Base-by-base conservation (phyloP, 2,888 invertebrate species). In the Chymomyza caudatula region DNA sequence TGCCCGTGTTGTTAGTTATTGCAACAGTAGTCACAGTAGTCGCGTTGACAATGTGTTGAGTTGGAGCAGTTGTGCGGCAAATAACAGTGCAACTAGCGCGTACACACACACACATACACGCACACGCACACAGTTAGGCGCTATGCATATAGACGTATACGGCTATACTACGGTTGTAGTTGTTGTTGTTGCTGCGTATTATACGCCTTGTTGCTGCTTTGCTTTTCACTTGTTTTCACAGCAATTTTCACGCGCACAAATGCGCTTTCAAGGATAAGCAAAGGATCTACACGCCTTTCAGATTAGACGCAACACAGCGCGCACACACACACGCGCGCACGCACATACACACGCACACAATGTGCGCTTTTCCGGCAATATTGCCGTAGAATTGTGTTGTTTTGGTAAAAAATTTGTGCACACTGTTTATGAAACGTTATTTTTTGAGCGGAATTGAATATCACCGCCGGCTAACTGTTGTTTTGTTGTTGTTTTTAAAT, bases 201-300 rank as follows among this genome's bases (percentile, higher is more conserved):
- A 76, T 58, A 63, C 67, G 69, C 66, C 60, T 68, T 77, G 75
- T 69, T 66, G 72, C 72, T 65, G 64, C 62, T 64, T 67, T 64
- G 67, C 63, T 63, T 65, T 64, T 69, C 51, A 66, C 63, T 61
- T 37, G 62, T 74, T 61, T 15, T 51, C 20, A 15, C 51, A 17
- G 51, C 51, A 60, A 63, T 65, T 65, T 54, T 65, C 63, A 62
- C 67, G 60, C 69, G 69, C 69, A 65, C 63, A 61, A 66, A 62
- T 66, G 67, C 74, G 69, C 66, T 69, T 65, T 67, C 67, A 68
- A 67, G 78, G 66, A 80, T 69, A 75, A 76, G 62, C 76, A 74
- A 66, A 47, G 47, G 15, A 47, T 47, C 15, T 19, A n/a, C 47
- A 47, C 47, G 47, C 47, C 19, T 47, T 17, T 47, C 6, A 17